phyloP scores from a whole-genome alignment of 2,888 invertebrate species.

The Icerya purchasi region DNA sequence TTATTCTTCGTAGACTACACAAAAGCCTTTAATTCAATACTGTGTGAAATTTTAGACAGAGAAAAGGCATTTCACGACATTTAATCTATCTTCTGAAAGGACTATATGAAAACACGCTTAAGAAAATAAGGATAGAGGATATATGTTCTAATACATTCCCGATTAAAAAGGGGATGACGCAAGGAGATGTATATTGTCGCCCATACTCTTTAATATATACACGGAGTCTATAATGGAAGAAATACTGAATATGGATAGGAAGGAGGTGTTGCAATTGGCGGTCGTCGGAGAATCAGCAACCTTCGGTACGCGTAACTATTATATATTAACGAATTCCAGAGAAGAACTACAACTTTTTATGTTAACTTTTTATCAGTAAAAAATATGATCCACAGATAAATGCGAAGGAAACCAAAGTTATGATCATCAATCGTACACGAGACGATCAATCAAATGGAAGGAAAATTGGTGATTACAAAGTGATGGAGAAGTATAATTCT shows the following conservation, averaged over 20 bases:
- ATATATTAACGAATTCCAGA: not conserved
- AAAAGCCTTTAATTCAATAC: not conserved
- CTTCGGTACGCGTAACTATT: not conserved
- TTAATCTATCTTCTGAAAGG: not conserved
- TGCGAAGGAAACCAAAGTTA: not conserved
- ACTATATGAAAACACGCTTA: not conserved
- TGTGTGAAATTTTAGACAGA: not conserved
- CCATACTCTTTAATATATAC: not conserved
- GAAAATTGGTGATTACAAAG: not conserved
- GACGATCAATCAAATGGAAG: not conserved
- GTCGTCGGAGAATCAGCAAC: not conserved
- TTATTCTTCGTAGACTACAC: no score
- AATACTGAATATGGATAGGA: not conserved
- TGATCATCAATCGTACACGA: not conserved
- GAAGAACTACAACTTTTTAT: not conserved
- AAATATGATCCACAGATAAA: not conserved
- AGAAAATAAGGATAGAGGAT: not conserved
- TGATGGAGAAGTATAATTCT: not conserved
- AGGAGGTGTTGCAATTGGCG: not conserved
- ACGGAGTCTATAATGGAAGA: not conserved
- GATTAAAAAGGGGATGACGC: not conserved
- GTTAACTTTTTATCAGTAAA: not conserved
- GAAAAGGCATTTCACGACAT: no score
- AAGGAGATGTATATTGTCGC: not conserved
- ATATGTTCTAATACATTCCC: not conserved